A percentile compares a stretch with the other conserved stretches of the same genome.
These are phyloP conservation scores for Pseudochirops cupreus DNA, from an alignment of 2,797 vertebrate genomes.

Conservation along the genomic window DNA sequence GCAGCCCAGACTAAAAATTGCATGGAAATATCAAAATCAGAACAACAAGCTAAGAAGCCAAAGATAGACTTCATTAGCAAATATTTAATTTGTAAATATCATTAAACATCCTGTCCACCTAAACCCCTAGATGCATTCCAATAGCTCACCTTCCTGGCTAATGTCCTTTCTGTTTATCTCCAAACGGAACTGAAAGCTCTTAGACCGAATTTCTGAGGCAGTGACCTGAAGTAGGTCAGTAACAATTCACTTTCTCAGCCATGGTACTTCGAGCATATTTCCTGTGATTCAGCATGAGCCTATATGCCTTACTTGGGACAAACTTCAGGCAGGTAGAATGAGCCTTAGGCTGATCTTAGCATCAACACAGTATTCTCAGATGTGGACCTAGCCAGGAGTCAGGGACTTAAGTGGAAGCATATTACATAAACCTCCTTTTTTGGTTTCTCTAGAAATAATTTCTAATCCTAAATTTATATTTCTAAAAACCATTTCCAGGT, in stretches of 20 bases:
- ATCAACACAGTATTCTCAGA: neutral
- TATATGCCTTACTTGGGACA: neutral
- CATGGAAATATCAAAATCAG: constrained; percentile 62
- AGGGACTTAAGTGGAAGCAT: neutral
- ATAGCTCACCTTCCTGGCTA: constrained; percentile 39
- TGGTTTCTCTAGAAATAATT: neutral
- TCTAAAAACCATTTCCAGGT: neutral
- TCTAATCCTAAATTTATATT: neutral
- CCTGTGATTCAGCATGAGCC: neutral
- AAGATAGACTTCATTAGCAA: constrained; percentile 22
- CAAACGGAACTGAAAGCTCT: constrained; percentile 12
- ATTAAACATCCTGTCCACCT: neutral
- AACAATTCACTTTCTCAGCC: neutral
- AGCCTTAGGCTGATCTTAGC: neutral
- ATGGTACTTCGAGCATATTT: neutral
- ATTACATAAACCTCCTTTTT: neutral
- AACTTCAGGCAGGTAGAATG: neutral
- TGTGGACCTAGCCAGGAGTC: neutral
- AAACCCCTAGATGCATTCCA: constrained; percentile 21
- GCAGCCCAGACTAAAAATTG: constrained; percentile 9
- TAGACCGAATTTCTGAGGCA: neutral
- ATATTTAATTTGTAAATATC: constrained; percentile 57
- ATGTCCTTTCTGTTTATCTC: constrained; percentile 25
- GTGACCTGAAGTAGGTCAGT: neutral
- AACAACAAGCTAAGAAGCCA: constrained; percentile 40